Conservation (phyloP, 2,113 vertebrate species). For the Bubo bubo region DNA sequence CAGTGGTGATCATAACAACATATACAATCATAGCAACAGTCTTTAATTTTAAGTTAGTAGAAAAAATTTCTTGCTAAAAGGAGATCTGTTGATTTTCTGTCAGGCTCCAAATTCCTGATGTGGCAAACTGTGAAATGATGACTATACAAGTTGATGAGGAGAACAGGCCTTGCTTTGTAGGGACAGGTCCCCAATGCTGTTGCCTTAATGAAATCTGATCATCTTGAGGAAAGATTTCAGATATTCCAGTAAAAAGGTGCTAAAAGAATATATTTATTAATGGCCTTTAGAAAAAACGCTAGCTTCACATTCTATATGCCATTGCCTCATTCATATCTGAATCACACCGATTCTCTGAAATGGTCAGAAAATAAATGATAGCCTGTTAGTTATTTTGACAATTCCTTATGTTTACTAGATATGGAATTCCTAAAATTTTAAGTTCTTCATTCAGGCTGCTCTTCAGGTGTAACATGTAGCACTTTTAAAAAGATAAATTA, state of each 20-base stretch:
- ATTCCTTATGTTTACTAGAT: not conserved
- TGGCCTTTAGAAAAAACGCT: not conserved
- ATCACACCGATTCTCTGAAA: not conserved
- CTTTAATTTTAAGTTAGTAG: not conserved
- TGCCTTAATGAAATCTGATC: not conserved
- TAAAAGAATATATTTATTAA: not conserved
- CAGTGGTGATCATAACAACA: not conserved
- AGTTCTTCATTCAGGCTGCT: not conserved
- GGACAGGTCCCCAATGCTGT: not conserved
- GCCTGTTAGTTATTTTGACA: not conserved
- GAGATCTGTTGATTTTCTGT: not conserved
- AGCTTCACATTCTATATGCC: not conserved
- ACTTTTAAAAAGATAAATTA: not conserved
- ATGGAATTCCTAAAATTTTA: not conserved
- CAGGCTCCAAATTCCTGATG: not conserved
- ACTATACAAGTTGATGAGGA: not conserved
- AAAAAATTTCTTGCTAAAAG: not conserved
- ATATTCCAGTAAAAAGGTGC: not conserved
- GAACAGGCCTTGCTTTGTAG: not conserved
- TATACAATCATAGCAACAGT: not conserved
- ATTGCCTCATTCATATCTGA: not conserved
- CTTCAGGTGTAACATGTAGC: not conserved
- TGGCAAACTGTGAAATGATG: not conserved
- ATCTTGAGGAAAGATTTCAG: not conserved
- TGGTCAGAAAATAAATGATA: not conserved